These are phyloP conservation scores for Paratrypauchen microcephalus DNA, from an alignment of 2,797 vertebrate genomes.

Conservation along the genomic window DNA sequence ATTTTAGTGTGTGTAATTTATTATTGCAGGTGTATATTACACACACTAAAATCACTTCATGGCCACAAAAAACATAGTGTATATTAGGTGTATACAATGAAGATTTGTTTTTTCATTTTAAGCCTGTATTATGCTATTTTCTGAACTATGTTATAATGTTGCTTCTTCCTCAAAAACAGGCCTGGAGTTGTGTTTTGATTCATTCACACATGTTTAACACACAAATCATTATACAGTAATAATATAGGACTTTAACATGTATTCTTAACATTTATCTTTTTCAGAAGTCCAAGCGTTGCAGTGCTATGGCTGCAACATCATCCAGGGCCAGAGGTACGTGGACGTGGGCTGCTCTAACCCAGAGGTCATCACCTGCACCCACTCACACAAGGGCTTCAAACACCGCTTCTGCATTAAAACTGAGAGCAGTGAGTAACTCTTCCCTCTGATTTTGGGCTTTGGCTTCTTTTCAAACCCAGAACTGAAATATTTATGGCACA, in stretches of 20 bases:
- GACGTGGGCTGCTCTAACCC: slow-evolving; percentile 88
- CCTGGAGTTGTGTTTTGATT: no score
- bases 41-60: neutral
- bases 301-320: slow-evolving; percentile 91
- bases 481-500: slow-evolving; percentile 33
- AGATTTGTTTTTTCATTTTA: no score
- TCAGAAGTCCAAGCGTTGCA: slow-evolving; percentile 81
- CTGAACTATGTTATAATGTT: no score
- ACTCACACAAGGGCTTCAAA: slow-evolving; percentile 84
- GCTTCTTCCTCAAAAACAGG: no score
- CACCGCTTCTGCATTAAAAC: slow-evolving; percentile 85
- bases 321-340: slow-evolving; percentile 84
- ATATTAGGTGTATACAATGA: neutral
- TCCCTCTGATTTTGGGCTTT: slow-evolving; percentile 3
- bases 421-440: slow-evolving; percentile 79
- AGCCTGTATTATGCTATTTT: no score
- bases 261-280: neutral
- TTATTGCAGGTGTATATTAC: neutral
- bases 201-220: no score
- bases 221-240: no score
- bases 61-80: neutral
- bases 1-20: neutral
- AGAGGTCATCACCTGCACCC: slow-evolving; percentile 88
- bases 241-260: no score
- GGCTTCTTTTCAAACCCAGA: slow-evolving; percentile 17